phyloP scores from a whole-genome alignment of 2,888 invertebrate species.

The Lasioglossum villosulum region DNA sequence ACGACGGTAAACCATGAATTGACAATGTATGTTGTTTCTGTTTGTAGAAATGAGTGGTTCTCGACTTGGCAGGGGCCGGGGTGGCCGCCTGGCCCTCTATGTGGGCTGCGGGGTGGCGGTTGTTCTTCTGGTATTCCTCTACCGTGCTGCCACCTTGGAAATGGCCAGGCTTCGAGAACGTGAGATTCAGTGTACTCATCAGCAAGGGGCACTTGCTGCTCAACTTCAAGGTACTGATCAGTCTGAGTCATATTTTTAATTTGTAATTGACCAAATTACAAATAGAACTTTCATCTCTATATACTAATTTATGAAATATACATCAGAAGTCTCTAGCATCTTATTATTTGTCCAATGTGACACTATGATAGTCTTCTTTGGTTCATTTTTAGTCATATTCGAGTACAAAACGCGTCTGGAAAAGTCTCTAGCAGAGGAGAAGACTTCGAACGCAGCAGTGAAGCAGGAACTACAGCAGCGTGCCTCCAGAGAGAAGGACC shows the following conservation, averaged over 20 bases:
- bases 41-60: slow-evolving; percentile 82
- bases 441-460: slow-evolving; percentile 79
- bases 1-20: no score
- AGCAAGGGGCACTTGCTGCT: slow-evolving; percentile 80
- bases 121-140: slow-evolving; percentile 78
- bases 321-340: neutral
- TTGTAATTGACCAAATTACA: neutral
- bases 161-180: slow-evolving; percentile 80
- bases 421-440: slow-evolving; percentile 82
- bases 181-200: slow-evolving; percentile 80
- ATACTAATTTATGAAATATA: neutral
- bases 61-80: slow-evolving; percentile 82
- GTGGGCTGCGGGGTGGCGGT: slow-evolving; percentile 75
- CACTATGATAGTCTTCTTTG: neutral
- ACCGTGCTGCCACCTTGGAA: slow-evolving; percentile 80
- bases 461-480: slow-evolving; percentile 82
- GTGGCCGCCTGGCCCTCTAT: slow-evolving; percentile 81
- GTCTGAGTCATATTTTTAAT: neutral
- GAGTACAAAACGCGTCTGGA: slow-evolving; percentile 82
- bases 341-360: neutral
- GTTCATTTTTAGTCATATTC: slow-evolving; percentile 78
- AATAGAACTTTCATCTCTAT: neutral
- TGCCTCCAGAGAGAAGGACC: slow-evolving; percentile 78
- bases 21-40: neutral
- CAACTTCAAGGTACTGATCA: slow-evolving; percentile 81